phyloP scores from a whole-genome alignment of 1,140 invertebrate genomes.

The Archivesica marissinica region DNA sequence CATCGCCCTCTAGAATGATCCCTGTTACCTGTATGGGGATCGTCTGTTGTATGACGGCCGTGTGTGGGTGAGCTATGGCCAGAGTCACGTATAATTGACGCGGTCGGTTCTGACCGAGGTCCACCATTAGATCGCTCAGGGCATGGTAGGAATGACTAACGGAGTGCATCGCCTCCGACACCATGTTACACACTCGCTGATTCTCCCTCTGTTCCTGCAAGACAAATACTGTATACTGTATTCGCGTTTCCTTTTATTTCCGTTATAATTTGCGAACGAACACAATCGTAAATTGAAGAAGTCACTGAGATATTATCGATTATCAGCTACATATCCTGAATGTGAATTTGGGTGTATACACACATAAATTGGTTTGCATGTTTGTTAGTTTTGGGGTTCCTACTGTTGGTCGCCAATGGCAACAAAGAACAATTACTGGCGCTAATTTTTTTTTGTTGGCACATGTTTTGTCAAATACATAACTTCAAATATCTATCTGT shows the following conservation, averaged over 20 bases:
- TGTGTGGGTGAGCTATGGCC: conserved; percentile 44
- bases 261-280: not conserved
- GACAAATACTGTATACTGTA: not conserved
- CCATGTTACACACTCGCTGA: conserved; percentile 89
- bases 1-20: too few relatives aligned
- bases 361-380: too few relatives aligned
- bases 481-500: too few relatives aligned
- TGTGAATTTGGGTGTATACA: too few relatives aligned
- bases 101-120: conserved; percentile 88
- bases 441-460: too few relatives aligned
- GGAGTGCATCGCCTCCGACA: conserved; percentile 92
- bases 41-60: conserved; percentile 67
- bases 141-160: conserved; percentile 94
- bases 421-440: too few relatives aligned
- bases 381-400: too few relatives aligned
- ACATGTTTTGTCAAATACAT: too few relatives aligned
- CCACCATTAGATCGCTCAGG: conserved; percentile 92
- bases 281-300: not conserved
- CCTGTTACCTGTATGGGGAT: conserved; percentile 69
- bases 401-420: too few relatives aligned
- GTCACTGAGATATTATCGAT: not conserved
- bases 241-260: not conserved
- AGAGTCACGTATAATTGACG: conserved; percentile 87
- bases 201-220: conserved; percentile 67
- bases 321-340: not conserved